Base-by-base conservation (phyloP, 1,140 invertebrate genomes). In the Plutomurus gul region DNA sequence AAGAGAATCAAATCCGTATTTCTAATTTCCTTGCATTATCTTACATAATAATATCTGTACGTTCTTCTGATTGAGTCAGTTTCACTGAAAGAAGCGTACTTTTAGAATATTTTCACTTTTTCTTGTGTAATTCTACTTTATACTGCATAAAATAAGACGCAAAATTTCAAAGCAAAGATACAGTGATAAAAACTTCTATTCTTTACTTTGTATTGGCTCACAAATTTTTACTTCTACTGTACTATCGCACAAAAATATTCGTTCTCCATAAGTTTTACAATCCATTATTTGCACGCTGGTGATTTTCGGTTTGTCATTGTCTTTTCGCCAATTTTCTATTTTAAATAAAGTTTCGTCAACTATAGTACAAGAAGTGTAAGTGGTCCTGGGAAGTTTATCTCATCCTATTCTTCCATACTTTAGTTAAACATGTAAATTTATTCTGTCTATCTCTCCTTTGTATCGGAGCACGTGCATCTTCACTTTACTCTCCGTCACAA, bases 401-500 rank as follows among this genome's bases (percentile, higher is more conserved):
- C n/a, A n/a, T 43, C 7, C 16, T 30, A 30, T 65, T 65, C 56
- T 65, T 30, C 25, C 27, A 65, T 33, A 65, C 27, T 65, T 65
- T 65, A 65, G 30, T 27, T 65, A 65, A 65, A 65, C 27, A 65
- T 65, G 56, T 16, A 65, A 65, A 65, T 65, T 65, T 65, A 65
- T 65, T 65, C 56, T 33, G 56, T 16, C 56, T 36, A 33, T 65
- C 22, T 36, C 56, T 65, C 27, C 56, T 36, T 16, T 65, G 30
- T 65, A 16, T 65, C 56, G 25, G 27, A 65, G 56, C 56, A 65
- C 56, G 56, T 65, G 27, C 56, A 65, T 30, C 56, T 65, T 65
- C 36, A 65, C 56, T 65, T 65, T 65, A 49, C 18, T 49, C n/a
- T 7, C 46, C 6, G 7, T n/a, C 27, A 25, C 1, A 25, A 51